Base-by-base conservation (phyloP, 2,888 invertebrate genomes). In the Clusia tigrina region DNA sequence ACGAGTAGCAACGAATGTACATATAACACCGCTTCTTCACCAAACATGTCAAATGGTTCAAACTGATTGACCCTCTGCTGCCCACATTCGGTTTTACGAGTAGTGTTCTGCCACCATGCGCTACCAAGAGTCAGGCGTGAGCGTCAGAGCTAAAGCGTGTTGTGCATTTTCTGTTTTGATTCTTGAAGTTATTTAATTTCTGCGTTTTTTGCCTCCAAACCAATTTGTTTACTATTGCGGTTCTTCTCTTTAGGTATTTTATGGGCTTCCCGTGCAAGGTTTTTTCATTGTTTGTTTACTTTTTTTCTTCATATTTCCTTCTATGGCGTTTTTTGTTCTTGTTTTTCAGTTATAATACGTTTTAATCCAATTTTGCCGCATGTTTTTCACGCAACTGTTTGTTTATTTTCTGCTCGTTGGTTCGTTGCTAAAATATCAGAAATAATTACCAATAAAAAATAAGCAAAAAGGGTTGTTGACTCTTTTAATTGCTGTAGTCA, bases 351-450 rank as follows among this genome's bases (percentile, higher is more conserved):
- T 26, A 17, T 58, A 26, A 12, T n/a, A 18, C 15, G 24, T 55
- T 55, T 55, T 63, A 63, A 63, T 63, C 63, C 59, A 63, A 63
- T 63, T 63, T 63, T 59, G 54, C 59, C 54, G 58, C 59, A 63
- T 18, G 24, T 58, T 58, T 12, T 58, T 23, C 54, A 23, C 52
- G 22, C 53, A 61, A 56, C 61, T 51, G 52, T 62, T 42, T 58
- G 23, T 37, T 15, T 37, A 52, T 37, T 62, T 57, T 62, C 24
- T 57, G 15, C 42, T 25, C 32, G 23, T 15, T 54, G 10, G 6
- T 24, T 18, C 20, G 38, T n/a, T 38, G 42, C 42, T 15, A n/a
- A 42, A n/a, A 42, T 12, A 20, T 23, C 12, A 52, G 32, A 22
- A 62, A 53, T 53, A 58, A 54, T 62, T 62, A 22, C 22, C 42